Percentiles rank a stretch among this genome's conserved stretches.
phyloP scores from a whole-genome alignment of 1,140 invertebrate species.

The Cydia strobilella region DNA sequence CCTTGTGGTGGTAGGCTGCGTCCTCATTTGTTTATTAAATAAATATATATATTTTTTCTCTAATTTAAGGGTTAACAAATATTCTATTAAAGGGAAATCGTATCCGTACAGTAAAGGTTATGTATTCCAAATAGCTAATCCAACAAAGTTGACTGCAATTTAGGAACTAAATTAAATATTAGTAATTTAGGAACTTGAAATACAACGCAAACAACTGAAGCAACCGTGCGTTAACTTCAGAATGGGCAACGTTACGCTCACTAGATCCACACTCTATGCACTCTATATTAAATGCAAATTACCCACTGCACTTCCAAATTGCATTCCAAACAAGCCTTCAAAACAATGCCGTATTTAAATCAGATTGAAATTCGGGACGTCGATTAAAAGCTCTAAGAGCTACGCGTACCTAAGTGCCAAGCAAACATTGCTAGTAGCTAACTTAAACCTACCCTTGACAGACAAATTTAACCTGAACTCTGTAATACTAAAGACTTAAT shows the following conservation, averaged over 20 bases:
- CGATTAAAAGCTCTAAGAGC: constrained; percentile 73
- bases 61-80: too few species aligned
- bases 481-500: constrained; percentile 35
- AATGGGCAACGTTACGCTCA: constrained; percentile 1
- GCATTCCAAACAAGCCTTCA: constrained; percentile 58
- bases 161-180: too few species aligned
- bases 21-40: too few species aligned
- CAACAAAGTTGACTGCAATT: background rate
- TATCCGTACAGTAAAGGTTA: too few species aligned
- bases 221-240: constrained; percentile 15
- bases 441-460: constrained; percentile 61
- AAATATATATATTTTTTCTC: too few species aligned
- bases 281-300: constrained; percentile 63
- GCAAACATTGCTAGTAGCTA: constrained; percentile 67
- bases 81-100: too few species aligned
- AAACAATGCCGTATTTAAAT: constrained; percentile 76
- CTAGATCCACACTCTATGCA: constrained; percentile 32
- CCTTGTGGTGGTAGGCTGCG: too few species aligned
- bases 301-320: constrained; percentile 51
- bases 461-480: constrained; percentile 50
- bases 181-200: background rate
- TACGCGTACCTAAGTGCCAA: constrained; percentile 71
- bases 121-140: background rate
- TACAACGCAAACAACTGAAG: constrained; percentile 1
- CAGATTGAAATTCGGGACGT: constrained; percentile 75